phyloP scores from a whole-genome alignment of 1,140 invertebrate genomes.

The Bilobella aurantiaca region DNA sequence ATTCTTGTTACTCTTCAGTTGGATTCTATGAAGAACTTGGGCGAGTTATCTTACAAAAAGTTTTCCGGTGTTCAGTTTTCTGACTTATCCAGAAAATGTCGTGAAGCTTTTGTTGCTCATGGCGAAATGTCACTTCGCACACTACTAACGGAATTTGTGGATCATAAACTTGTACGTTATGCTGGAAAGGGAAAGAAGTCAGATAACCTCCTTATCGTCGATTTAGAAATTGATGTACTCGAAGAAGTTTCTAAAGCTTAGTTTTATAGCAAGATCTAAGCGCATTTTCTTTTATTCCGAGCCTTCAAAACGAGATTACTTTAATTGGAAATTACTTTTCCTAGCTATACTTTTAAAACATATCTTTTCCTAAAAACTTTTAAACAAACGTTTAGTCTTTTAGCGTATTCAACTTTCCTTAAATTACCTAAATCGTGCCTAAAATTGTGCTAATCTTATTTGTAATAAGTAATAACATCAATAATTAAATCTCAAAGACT shows the following conservation, averaged over 20 bases:
- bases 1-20: constrained; percentile 26
- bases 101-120: constrained; percentile 27
- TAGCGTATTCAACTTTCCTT: no score
- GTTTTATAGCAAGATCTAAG: no score
- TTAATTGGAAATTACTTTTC: no score
- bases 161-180: constrained; percentile 27
- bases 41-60: constrained; percentile 10
- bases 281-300: no score
- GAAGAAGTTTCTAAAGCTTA: neutral
- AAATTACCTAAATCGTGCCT: no score
- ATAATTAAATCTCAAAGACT: no score
- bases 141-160: constrained; percentile 28
- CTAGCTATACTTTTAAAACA: no score
- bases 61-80: constrained; percentile 25
- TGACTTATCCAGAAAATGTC: constrained; percentile 19
- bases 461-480: no score
- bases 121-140: constrained; percentile 16
- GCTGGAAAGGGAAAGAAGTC: constrained; percentile 12
- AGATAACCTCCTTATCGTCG: constrained; percentile 1
- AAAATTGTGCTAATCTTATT: no score
- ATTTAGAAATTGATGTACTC: neutral
- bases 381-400: no score
- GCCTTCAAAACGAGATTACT: no score
- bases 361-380: no score
- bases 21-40: constrained; percentile 10